These are phyloP conservation scores for Morone saxatilis DNA, from an alignment of 2,113 vertebrate species.

Conservation along the genomic window DNA sequence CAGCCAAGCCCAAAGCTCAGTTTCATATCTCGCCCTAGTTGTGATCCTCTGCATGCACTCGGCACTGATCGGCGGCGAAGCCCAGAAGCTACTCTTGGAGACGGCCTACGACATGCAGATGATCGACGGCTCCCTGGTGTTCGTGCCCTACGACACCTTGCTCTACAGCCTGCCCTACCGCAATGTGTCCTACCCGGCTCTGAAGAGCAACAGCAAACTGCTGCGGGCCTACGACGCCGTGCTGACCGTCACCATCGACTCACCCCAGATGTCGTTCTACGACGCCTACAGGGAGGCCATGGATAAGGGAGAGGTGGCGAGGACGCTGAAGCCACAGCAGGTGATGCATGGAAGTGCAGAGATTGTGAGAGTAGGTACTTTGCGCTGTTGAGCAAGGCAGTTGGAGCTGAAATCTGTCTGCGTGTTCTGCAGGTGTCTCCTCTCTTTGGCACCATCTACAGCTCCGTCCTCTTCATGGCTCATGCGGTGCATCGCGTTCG, in stretches of 20 bases:
- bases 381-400: background rate
- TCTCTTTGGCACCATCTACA: slow-evolving; percentile 94
- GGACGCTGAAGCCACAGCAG: slow-evolving; percentile 77
- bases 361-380: no score
- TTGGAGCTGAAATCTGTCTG: background rate
- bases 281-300: slow-evolving; percentile 82
- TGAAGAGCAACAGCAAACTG: slow-evolving; percentile 82
- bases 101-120: slow-evolving; percentile 84
- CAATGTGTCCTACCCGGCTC: slow-evolving; percentile 73
- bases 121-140: slow-evolving; percentile 84
- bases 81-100: slow-evolving; percentile 83
- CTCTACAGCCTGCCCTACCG: slow-evolving; percentile 87
- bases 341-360: slow-evolving; percentile 50
- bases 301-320: slow-evolving; percentile 78
- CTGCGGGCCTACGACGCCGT: slow-evolving; percentile 85
- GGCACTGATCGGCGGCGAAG: slow-evolving; percentile 80
- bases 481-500: slow-evolving; percentile 78
- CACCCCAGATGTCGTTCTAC: slow-evolving; percentile 78
- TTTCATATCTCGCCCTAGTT: slow-evolving; percentile 68
- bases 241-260: slow-evolving; percentile 85
- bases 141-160: slow-evolving; percentile 86
- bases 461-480: slow-evolving; percentile 87
- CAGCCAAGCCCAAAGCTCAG: background rate
- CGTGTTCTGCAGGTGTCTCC: slow-evolving; percentile 88
- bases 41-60: slow-evolving; percentile 90